Evolutionary conservation across 2,888 invertebrate species (phyloP), one percentile per base, ranked within the genome.

Genomic region (Dicyrtoma fusca): DNA sequence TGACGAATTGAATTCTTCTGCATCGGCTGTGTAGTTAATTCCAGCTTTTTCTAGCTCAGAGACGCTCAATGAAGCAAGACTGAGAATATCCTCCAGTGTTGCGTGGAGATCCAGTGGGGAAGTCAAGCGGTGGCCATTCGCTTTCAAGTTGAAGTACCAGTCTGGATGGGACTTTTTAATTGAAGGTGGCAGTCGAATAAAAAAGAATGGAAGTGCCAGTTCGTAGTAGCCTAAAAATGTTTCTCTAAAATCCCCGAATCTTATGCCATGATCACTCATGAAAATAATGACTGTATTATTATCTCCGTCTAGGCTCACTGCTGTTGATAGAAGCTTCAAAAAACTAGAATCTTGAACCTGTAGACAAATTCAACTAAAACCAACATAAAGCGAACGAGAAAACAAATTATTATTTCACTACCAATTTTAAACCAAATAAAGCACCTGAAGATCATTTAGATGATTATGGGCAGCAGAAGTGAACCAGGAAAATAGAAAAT

Each of bases 211-310:
- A 79, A 92, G 82, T 14, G 92, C 87, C 80, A 92, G 91, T 81
- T 93, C 92, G 80, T 91, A 87, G 86, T 90, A 92, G 0, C 92
- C 91, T 34, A n/a, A n/a, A n/a, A n/a, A n/a, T n/a, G n/a, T n/a
- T n/a, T 88, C 84, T 2, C 92, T 86, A 53, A 89, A 87, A n/a
- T 87, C 87, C 0, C 92, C 92, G 82, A 89, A 92, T 13, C 92
- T n/a, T n/a, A n/a, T 87, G 0, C 93, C 92, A 81, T 92, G 92
- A 82, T 92, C 92, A 81, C 92, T 92, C 62, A 92, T 70, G 44
- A 74, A 74, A 34, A 72, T 5, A 4, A 72, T 74, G 34, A 74
- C 14, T 14, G 72, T 69, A 25, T 71, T n/a, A n/a, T n/a, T 74
- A 25, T 74, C 42, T 11, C 62, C 69, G n/a, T 11, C 47, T 4